phyloP scores from a whole-genome alignment of 2,888 invertebrate genomes.

The Parascotia fuliginaria region DNA sequence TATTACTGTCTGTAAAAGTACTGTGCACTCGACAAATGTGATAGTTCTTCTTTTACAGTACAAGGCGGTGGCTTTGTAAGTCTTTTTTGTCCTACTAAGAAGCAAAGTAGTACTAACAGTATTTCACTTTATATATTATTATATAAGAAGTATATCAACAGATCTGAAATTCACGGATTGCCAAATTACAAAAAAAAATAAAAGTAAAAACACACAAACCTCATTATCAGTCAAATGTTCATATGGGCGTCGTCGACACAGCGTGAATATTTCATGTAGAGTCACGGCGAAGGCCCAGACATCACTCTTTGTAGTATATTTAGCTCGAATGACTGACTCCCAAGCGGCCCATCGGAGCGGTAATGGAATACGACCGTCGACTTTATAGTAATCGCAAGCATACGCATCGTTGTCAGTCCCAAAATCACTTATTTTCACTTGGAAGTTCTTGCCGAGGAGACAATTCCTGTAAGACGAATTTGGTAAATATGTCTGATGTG shows the following conservation, averaged over 20 bases:
- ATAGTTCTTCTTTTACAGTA: too few relatives aligned
- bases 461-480: constrained; percentile 90
- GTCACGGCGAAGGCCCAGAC: constrained; percentile 97
- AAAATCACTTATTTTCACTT: constrained; percentile 94
- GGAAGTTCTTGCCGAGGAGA: constrained; percentile 92
- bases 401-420: constrained; percentile 94
- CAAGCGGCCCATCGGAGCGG: constrained; percentile 97
- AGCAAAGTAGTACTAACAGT: too few relatives aligned
- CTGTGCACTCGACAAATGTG: too few relatives aligned
- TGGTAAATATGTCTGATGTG: too few relatives aligned
- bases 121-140: too few relatives aligned
- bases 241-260: constrained; percentile 92
- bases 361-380: constrained; percentile 91
- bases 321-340: constrained; percentile 92
- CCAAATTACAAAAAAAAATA: too few relatives aligned
- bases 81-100: too few relatives aligned
- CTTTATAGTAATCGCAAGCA: constrained; percentile 92
- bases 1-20: too few relatives aligned
- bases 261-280: constrained; percentile 93
- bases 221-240: constrained; percentile 90
- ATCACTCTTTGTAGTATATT: constrained; percentile 95
- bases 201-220: too few relatives aligned
- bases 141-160: too few relatives aligned
- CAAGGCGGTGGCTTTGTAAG: too few relatives aligned
- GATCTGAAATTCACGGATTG: too few relatives aligned